A percentile compares a stretch with the other conserved stretches of the same genome.
phyloP scores from a whole-genome alignment of 2,797 vertebrate species.

The Prunella strophiata region DNA sequence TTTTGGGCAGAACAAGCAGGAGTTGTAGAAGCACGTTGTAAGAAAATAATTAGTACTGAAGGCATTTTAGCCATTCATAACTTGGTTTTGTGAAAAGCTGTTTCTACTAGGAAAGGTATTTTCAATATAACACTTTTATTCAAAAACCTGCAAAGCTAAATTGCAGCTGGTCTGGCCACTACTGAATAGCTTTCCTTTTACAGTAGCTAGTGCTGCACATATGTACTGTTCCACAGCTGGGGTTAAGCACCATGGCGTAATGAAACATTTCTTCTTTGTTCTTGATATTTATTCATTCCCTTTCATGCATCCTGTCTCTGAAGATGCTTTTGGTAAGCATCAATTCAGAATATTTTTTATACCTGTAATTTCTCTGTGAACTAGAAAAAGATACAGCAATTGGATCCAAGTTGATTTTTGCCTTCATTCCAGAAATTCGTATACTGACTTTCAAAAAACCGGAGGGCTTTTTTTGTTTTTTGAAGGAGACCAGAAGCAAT shows the following conservation, averaged over 20 bases:
- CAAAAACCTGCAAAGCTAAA: background rate
- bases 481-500: constrained; percentile 1
- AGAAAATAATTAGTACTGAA: background rate
- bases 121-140: background rate
- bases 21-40: background rate
- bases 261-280: background rate
- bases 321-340: background rate
- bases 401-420: background rate
- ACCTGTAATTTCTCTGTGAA: background rate
- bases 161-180: background rate
- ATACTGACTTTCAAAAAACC: background rate
- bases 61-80: background rate
- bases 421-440: background rate
- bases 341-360: background rate
- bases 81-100: background rate
- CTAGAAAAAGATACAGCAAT: background rate
- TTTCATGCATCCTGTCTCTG: background rate
- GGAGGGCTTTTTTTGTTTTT: rapidly evolving
- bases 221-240: background rate
- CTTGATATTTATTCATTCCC: background rate
- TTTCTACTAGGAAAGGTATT: background rate
- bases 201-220: background rate
- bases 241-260: background rate
- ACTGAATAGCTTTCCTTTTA: background rate
- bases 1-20: background rate